Evolutionary conservation across 2,888 invertebrate species (phyloP), one percentile per base, ranked within the genome.

Genomic region (Sepioteuthis lessoniana): DNA sequence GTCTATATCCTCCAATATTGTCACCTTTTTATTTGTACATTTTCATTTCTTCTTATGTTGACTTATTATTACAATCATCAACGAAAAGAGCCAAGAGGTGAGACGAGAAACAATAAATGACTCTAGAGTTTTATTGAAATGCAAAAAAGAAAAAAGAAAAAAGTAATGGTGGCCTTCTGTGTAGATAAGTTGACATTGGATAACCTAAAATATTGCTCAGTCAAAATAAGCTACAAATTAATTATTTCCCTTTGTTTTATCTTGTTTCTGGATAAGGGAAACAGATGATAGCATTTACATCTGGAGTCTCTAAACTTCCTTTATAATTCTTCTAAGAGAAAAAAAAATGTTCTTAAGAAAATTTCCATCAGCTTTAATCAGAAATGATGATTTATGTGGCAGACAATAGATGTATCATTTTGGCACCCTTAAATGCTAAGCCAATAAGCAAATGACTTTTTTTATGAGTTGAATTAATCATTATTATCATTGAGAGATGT

Each of bases 331-430:
- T 21, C 25, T 55, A n/a, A n/a, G n/a, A 76, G 10, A 76, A 25
- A 25, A 25, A 55, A 55, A 55, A 55, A 1, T 7, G 55, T 25
- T 28, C 21, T 55, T 55, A 55, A 55, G 21, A 76, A 76, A 19
- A 19, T n/a, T 76, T 76, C 76, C n/a, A 76, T 76, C 76, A 76
- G n/a, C 13, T 76, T 76, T 76, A 76, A 76, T 76, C n/a, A 35
- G n/a, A 76, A 76, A 76, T 8, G 7, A 5, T 76, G 76, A 76
- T 76, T 76, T n/a, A 76, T 76, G 13, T n/a, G n/a, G 13, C 13
- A 76, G 76, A 76, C n/a, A n/a, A 76, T 76, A 76, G n/a, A 76
- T 76, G n/a, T 76, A 76, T 76, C 76, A n/a, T 76, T 76, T 76
- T n/a, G 47, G 47, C 47, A 60, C 60, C 19, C 60, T 60, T 60